A percentile compares a stretch with the other conserved stretches of the same genome.
Conservation (phyloP, 2,888 invertebrate species). For the Neoscelio sp. region DNA sequence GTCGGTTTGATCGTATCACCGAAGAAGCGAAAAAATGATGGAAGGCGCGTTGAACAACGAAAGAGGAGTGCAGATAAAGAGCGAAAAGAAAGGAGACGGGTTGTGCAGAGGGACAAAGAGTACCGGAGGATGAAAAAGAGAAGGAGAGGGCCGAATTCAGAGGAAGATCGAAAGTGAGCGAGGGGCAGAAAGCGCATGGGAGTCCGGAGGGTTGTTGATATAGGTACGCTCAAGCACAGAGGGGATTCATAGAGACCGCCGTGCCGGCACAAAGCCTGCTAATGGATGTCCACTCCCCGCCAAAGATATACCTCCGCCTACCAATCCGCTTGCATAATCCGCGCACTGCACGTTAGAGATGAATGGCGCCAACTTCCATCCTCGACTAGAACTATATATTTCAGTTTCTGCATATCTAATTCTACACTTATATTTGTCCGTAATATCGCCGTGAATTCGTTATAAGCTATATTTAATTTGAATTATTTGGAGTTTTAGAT, state of each 20-base stretch:
- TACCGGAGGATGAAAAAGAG: slow-evolving; percentile 56
- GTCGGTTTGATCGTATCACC: slow-evolving; percentile 59
- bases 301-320: slow-evolving; percentile 80
- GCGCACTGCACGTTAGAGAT: slow-evolving; percentile 62
- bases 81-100: slow-evolving; percentile 50
- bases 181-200: slow-evolving; percentile 64
- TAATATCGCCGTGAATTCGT: background rate
- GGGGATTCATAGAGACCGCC: slow-evolving; percentile 67
- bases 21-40: slow-evolving; percentile 42
- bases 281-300: slow-evolving; percentile 82
- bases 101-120: slow-evolving; percentile 56
- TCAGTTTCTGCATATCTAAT: slow-evolving; percentile 41
- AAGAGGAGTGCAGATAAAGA: slow-evolving; percentile 51
- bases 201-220: slow-evolving; percentile 70
- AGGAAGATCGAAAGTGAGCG: slow-evolving; percentile 65
- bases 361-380: slow-evolving; percentile 61
- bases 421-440: slow-evolving; percentile 31
- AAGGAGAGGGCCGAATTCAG: slow-evolving; percentile 63
- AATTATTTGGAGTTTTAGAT: too few species aligned
- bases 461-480: background rate
- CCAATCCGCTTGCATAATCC: slow-evolving; percentile 71
- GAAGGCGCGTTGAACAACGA: slow-evolving; percentile 40
- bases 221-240: slow-evolving; percentile 62
- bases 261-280: slow-evolving; percentile 80
- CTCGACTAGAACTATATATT: slow-evolving; percentile 40